Evolutionary conservation across 1,140 invertebrate species (phyloP), one percentile per base, ranked within the genome.

Genomic region (Zaprionus vittiger): DNA sequence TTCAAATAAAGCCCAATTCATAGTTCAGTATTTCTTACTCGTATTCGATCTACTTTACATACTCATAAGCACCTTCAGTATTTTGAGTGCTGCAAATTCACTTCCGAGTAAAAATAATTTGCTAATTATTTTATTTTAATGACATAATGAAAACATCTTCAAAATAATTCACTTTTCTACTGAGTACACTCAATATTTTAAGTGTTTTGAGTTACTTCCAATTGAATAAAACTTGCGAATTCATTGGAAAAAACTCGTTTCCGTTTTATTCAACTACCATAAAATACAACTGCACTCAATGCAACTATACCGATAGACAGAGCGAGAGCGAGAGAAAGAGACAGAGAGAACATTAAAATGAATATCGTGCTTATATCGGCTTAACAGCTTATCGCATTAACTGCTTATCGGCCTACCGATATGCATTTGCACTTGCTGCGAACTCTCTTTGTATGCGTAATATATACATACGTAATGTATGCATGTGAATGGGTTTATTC

Each of bases 321-420:
- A 9, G 26, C n/a, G n/a, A 26, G 22, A n/a, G 12, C 44, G 20
- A 24, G 49, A 63, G 26, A 63, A n/a, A 68, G 1, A 17, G 22
- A 41, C n/a, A 44, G 11, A 31, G 14, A 31, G 31, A 62, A 60
- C 37, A 37, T 9, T 38, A 37, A 60, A 60, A 22, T 60, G 17
- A 61, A 69, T 69, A 52, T 24, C 11, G 11, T 52, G 47, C 47
- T 52, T 52, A 52, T 52, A 52, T 52, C 20, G 20, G 47, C 47
- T 52, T 52, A 52, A 52, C 44, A 54, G 66, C 57, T 60, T 38
- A 37, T 60, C 28, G 1, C n/a, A 9, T 37, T 52, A 52, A 34
- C 17, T 34, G 34, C 59, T 61, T 61, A 52, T 65, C 20, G 15
- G 44, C 20, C 37, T 34, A 62, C 28, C 34, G 24, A 44, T 37